Conservation (phyloP, 2,113 vertebrate species). For the Leiothrix lutea region DNA sequence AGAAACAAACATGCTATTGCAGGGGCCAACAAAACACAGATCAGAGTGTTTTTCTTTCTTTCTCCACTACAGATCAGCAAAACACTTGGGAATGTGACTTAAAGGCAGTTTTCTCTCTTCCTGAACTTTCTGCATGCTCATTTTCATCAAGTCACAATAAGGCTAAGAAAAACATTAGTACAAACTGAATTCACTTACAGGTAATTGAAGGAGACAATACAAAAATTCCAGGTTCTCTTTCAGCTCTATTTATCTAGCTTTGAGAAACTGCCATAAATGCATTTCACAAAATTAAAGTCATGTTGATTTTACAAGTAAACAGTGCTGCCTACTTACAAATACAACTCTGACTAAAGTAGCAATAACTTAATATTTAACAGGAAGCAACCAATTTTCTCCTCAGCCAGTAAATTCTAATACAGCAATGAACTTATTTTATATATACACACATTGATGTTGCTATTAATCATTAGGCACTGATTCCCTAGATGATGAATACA, state of each 20-base stretch:
- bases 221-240: background rate
- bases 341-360: background rate
- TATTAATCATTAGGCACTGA: background rate
- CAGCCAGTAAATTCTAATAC: background rate
- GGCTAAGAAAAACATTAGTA: background rate
- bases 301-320: background rate
- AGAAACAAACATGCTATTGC: background rate
- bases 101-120: background rate
- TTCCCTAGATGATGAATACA: background rate
- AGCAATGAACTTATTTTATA: background rate
- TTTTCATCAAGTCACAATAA: background rate
- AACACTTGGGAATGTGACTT: background rate
- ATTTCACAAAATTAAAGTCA: background rate
- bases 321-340: background rate
- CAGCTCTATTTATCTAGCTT: background rate
- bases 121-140: background rate
- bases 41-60: background rate
- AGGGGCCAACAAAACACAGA: background rate
- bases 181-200: background rate
- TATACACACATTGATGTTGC: background rate
- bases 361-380: background rate
- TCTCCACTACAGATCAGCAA: background rate
- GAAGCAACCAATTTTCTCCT: slow-evolving; percentile 1
- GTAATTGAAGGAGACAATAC: background rate
- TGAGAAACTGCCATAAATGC: background rate